Conservation (phyloP, 2,797 vertebrate species). For the Xenopus petersii region DNA sequence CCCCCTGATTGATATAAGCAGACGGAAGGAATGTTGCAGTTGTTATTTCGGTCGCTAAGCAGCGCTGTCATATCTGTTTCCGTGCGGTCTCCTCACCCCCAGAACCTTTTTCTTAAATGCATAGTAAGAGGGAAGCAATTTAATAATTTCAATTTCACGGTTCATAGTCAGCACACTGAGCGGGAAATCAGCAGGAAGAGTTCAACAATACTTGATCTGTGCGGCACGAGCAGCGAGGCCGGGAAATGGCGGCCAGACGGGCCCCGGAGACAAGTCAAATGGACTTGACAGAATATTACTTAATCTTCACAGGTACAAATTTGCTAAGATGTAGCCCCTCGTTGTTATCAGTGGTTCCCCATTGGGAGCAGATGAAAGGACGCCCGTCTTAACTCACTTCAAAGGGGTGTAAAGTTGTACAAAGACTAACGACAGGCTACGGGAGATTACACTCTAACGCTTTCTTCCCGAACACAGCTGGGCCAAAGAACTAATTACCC, state of each 20-base stretch:
- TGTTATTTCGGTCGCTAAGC: no score
- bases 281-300: slow-evolving; percentile 34
- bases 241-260: slow-evolving; percentile 7
- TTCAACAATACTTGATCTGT: no score
- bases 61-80: no score
- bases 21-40: no score
- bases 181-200: no score
- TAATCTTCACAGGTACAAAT: slow-evolving; percentile 49
- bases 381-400: slow-evolving; percentile 47
- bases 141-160: no score
- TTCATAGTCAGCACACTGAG: no score
- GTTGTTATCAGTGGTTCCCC: slow-evolving; percentile 53
- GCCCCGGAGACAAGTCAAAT: slow-evolving; percentile 46
- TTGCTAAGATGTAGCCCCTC: slow-evolving; percentile 50
- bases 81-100: no score
- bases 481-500: slow-evolving; percentile 27
- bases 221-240: no score
- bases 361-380: slow-evolving; percentile 56
- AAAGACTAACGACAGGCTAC: slow-evolving; percentile 19
- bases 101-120: no score
- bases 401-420: slow-evolving; percentile 27
- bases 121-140: no score
- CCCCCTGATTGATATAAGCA: no score
- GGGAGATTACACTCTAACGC: slow-evolving; percentile 18
- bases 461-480: slow-evolving; percentile 41